A percentile compares a stretch with the other conserved stretches of the same genome.
Evolutionary conservation across 2,113 vertebrate species (phyloP).

Genomic region (Sphyrna mokarran): DNA sequence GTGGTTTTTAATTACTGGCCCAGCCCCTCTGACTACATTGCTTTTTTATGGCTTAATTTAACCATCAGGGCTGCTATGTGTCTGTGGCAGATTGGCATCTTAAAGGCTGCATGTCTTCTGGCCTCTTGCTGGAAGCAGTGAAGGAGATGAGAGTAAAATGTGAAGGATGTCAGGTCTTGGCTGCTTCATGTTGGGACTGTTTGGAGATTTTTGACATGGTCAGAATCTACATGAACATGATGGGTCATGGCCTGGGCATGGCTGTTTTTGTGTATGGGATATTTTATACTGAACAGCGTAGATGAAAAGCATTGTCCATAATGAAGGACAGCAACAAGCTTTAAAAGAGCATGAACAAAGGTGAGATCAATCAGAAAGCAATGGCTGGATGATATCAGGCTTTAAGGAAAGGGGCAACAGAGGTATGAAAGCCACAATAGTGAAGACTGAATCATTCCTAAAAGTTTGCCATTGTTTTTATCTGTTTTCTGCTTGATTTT

Average conservation of each 20-base stretch:
- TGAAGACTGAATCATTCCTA: not conserved
- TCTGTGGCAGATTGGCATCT: conserved; percentile 4
- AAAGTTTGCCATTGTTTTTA: not conserved
- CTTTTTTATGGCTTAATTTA: conserved; percentile 13
- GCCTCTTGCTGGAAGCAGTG: not conserved
- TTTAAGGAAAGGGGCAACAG: not conserved
- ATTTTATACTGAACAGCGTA: not conserved
- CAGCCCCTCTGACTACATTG: not conserved
- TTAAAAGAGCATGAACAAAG: not conserved
- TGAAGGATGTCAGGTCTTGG: conserved; percentile 5
- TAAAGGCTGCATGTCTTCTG: not conserved
- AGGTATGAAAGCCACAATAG: not conserved
- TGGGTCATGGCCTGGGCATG: not conserved
- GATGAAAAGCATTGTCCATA: not conserved
- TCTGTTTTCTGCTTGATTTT: not conserved
- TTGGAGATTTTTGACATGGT: not conserved
- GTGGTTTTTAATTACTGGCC: not conserved
- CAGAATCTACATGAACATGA: too few relatives aligned
- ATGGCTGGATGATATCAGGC: not conserved
- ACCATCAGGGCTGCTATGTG: not conserved
- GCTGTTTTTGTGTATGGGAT: not conserved
- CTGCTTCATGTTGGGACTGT: not conserved
- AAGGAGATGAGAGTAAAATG: not conserved
- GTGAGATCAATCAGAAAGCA: not conserved
- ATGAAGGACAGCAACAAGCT: not conserved